Base-by-base conservation (phyloP, 1,140 invertebrate species). In the Trichogramma pretiosum region DNA sequence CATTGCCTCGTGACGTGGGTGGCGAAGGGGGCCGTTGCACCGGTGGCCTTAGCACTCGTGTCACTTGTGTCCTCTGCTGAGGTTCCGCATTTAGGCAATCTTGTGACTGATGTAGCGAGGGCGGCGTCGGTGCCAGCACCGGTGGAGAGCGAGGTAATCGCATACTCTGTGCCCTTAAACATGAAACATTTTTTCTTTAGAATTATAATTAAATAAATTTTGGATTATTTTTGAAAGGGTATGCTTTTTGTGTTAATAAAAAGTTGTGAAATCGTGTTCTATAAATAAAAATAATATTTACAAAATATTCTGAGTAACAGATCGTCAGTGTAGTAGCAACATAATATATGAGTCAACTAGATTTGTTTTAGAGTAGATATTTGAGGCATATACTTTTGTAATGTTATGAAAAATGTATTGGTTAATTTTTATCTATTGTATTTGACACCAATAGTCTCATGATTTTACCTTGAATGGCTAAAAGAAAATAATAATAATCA, bases 71-170 rank as follows among this genome's bases (percentile, higher is more conserved):
- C 46, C 64, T 55, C 17, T 59, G 55, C 10, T 59, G 64, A 8
- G 63, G 57, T 24, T 69, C 59, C 21, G 43, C 44, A 17, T 70
- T 66, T 4, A 76, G 41, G 16, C 66, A 74, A 54, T 77, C 75
- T 32, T 76, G 72, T 0, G 74, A 77, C 23, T 75, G 74, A 48
- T 77, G 74, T 14, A 77, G 61, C 10, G 71, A 69, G 0, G 70
- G 57, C 8, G 64, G 54, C 3, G 64, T 60, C 18, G 68, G 62
- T 18, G 67, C 58, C 13, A 66, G 46, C 14, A 74, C 70, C 3
- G 74, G 72, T 3, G 74, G 68, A 5, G 74, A 75, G n/a, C 72
- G 56, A 4, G 73, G 71, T 5, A 74, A 49, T 49, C 74, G 57
- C 74, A 77, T 76, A 45, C 74, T 76, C 46, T 77, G 75, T n/a